phyloP scores from a whole-genome alignment of 2,797 vertebrate genomes.

The Anniella stebbinsi region DNA sequence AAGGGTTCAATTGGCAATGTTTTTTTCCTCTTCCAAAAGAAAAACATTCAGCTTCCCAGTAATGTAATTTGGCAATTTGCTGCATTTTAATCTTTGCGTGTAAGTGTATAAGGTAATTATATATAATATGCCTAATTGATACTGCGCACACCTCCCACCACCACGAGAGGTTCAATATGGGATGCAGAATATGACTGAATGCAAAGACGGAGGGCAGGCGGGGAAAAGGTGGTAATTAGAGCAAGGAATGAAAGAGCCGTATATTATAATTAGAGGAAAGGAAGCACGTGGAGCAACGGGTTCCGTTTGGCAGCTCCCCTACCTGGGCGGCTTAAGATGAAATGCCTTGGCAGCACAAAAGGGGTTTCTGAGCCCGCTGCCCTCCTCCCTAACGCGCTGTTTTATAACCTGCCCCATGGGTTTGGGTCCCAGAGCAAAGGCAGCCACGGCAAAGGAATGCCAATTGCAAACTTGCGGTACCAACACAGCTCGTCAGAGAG shows the following conservation, averaged over 20 bases:
- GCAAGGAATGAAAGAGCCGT: neutral
- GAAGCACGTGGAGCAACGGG: neutral
- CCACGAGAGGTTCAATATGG: conserved; percentile 51
- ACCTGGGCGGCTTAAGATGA: neutral
- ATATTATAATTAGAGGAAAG: conserved; percentile 29
- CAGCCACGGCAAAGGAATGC: neutral
- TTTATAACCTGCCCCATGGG: neutral
- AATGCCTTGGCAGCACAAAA: conserved; percentile 8
- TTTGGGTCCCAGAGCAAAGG: neutral
- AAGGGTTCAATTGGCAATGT: too few species aligned
- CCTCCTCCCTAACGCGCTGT: neutral
- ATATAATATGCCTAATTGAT: conserved; percentile 69
- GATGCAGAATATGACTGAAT: conserved; percentile 46
- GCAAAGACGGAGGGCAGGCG: conserved; percentile 21
- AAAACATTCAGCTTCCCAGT: neutral
- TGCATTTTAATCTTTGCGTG: conserved; percentile 53
- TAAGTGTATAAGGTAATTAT: conserved; percentile 62
- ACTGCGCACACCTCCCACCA: conserved; percentile 50
- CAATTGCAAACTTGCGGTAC: neutral
- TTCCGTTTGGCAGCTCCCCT: conserved; percentile 43
- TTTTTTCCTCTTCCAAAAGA: too few species aligned
- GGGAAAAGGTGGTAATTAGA: conserved; percentile 59
- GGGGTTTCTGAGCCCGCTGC: neutral
- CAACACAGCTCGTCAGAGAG: neutral
- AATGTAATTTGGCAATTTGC: conserved; percentile 53